These are phyloP conservation scores for Meghimatium bilineatum DNA, from an alignment of 2,888 invertebrate species.

Conservation along the genomic window DNA sequence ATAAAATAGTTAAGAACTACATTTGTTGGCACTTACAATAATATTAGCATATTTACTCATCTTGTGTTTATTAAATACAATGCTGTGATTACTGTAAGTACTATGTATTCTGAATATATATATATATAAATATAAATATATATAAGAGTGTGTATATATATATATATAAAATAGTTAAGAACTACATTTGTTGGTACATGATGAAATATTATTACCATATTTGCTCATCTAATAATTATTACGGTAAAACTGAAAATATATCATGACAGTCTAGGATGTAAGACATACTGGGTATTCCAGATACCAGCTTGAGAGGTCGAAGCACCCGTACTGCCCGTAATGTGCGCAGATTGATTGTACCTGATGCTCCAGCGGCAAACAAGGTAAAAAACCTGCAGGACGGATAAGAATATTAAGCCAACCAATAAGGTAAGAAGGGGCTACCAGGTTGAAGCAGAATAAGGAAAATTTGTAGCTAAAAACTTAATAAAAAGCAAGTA, in stretches of 20 bases:
- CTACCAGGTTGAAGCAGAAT: not conserved
- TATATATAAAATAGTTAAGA: too few species aligned
- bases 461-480: not conserved
- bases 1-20: too few species aligned
- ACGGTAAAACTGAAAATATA: not conserved
- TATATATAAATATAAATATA: too few species aligned
- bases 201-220: too few species aligned
- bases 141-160: too few species aligned
- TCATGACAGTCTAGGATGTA: not conserved
- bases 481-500: not conserved
- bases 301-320: conserved; percentile 98
- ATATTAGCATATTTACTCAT: too few species aligned
- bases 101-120: too few species aligned
- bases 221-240: not conserved
- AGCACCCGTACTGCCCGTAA: conserved; percentile 99
- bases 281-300: conserved; percentile 45
- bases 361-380: conserved; percentile 57
- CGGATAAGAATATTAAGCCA: conserved; percentile 23
- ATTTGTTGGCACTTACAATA: too few species aligned
- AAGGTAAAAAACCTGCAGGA: conserved; percentile 73
- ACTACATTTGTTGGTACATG: too few species aligned
- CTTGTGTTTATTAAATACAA: too few species aligned
- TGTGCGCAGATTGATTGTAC: conserved; percentile 93
- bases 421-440: not conserved
- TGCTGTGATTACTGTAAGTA: too few species aligned